Evolutionary conservation across 1,140 invertebrate genomes (phyloP).

Genomic region (Aphis gossypii): DNA sequence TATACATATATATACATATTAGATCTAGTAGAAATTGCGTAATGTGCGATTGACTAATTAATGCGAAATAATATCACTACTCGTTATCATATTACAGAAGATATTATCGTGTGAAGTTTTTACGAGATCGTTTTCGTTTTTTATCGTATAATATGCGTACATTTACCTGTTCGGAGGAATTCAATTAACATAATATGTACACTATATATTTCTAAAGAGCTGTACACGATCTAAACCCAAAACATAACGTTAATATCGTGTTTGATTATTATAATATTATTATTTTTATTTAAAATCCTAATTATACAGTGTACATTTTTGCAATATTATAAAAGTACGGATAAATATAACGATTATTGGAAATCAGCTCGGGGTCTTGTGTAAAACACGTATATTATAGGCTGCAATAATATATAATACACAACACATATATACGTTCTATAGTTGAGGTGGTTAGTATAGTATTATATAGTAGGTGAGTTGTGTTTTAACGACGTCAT

Average conservation of each 20-base stretch:
- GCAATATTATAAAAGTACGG: not conserved
- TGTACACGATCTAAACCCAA: not conserved
- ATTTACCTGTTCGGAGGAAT: not conserved
- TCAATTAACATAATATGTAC: not conserved
- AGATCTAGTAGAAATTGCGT: not conserved
- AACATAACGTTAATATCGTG: not conserved
- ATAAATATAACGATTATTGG: not conserved
- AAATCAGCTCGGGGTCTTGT: not conserved
- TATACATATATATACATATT: not conserved
- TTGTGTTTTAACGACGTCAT: not conserved
- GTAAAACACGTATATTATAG: not conserved
- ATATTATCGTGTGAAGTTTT: conserved; percentile 8
- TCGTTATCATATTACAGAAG: conserved; percentile 9
- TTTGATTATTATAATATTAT: not conserved
- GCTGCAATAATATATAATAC: too few species aligned
- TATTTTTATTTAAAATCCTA: not conserved
- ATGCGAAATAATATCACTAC: not conserved
- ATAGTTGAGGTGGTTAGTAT: too few species aligned
- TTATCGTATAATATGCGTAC: not conserved
- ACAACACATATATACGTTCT: too few species aligned
- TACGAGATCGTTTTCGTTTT: not conserved
- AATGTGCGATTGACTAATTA: not conserved
- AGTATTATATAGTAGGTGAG: not conserved
- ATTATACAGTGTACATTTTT: not conserved
- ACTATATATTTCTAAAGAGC: not conserved